phyloP scores from a whole-genome alignment of 2,888 invertebrate genomes.

The Apodemia hepburni region DNA sequence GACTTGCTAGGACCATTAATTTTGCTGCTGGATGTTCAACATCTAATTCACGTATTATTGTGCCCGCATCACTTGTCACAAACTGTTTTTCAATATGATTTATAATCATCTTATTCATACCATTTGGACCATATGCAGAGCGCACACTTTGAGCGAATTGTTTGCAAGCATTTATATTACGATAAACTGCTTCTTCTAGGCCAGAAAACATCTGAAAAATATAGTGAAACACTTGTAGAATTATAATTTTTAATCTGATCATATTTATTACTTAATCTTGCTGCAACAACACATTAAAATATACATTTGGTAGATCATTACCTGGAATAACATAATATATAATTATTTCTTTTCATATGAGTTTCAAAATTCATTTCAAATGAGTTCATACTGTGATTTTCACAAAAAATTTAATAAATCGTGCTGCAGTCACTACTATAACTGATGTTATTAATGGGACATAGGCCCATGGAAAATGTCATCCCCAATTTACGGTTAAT shows the following conservation, averaged over 20 bases:
- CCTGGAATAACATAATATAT: no score
- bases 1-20: conserved; percentile 95
- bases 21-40: conserved; percentile 99
- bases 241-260: background rate
- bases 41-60: conserved; percentile 96
- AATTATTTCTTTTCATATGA: no score
- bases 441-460: no score
- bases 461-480: no score
- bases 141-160: conserved; percentile 96
- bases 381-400: no score
- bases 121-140: conserved; percentile 98
- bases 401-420: no score
- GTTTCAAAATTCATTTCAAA: no score
- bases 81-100: conserved; percentile 99
- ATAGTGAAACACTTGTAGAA: background rate
- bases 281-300: no score
- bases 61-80: conserved; percentile 99
- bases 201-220: conserved; percentile 87
- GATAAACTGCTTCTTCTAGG: conserved; percentile 97
- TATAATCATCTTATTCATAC: conserved; percentile 99
- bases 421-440: no score
- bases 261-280: no score
- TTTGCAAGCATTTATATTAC: conserved; percentile 97
- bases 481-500: no score
- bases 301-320: no score